These are phyloP conservation scores for Prosopocoilus inquinatus DNA, from an alignment of 2,888 invertebrate species.

Conservation along the genomic window DNA sequence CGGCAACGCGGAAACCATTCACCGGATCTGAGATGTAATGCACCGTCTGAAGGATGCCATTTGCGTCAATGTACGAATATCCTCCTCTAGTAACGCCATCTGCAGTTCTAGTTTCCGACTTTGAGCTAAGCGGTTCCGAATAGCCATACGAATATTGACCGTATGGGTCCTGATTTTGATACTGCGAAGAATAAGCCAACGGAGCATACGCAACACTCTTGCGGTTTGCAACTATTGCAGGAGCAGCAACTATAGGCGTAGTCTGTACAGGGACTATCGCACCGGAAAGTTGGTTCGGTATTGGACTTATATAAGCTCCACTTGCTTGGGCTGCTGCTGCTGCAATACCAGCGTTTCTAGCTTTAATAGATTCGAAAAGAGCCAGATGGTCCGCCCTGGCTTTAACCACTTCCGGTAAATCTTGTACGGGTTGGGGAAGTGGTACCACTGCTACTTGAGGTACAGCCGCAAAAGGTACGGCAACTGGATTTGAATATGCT, in stretches of 20 bases:
- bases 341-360: conserved; percentile 35
- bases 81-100: conserved; percentile 65
- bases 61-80: conserved; percentile 68
- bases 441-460: conserved; percentile 23
- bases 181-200: conserved; percentile 36
- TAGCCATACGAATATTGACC: conserved; percentile 63
- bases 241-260: conserved; percentile 17
- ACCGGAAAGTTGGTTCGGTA: conserved; percentile 33
- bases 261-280: conserved; percentile 34
- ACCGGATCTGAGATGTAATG: conserved; percentile 62
- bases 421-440: conserved; percentile 37
- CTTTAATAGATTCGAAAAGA: conserved; percentile 39
- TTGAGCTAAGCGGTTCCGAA: conserved; percentile 62
- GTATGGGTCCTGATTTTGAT: conserved; percentile 52
- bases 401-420: conserved; percentile 43
- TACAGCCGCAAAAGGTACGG: conserved; percentile 33
- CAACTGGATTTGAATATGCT: conserved; percentile 37
- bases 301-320: conserved; percentile 30
- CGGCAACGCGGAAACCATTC: conserved; percentile 65
- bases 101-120: conserved; percentile 59
- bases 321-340: not conserved
- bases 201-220: conserved; percentile 21
- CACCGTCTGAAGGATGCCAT: conserved; percentile 63
- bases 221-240: conserved; percentile 12
- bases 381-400: conserved; percentile 43